Percentiles rank a stretch among this genome's conserved stretches.
Conservation (phyloP, 1,140 invertebrate species). For the Formica selysi region DNA sequence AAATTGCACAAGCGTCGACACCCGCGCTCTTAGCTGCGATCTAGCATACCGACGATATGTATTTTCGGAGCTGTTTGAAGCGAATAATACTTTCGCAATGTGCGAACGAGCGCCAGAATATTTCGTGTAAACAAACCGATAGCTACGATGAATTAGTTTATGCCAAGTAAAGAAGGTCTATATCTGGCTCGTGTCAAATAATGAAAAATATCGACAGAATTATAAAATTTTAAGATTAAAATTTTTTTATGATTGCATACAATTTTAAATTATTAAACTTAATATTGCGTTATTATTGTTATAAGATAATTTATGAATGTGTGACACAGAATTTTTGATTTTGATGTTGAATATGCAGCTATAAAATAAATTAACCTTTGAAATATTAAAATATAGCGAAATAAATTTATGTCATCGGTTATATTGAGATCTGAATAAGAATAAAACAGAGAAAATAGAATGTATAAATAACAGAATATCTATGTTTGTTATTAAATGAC, state of each 20-base stretch:
- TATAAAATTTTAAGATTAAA: neutral
- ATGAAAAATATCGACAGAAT: neutral
- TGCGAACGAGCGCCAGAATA: neutral
- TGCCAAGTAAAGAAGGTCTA: neutral
- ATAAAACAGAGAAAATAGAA: neutral
- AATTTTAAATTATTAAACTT: neutral
- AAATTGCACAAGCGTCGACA: slow-evolving; percentile 34
- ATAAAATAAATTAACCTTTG: slow-evolving; percentile 3
- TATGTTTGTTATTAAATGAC: neutral
- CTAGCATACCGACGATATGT: neutral
- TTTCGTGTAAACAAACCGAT: neutral
- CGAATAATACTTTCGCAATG: slow-evolving; percentile 31
- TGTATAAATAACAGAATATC: neutral
- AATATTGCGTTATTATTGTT: neutral
- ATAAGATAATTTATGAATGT: neutral
- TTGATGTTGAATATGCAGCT: neutral
- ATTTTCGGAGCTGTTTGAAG: slow-evolving; percentile 25
- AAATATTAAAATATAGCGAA: neutral
- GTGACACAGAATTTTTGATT: neutral
- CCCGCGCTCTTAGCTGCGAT: neutral
- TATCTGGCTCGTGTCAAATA: neutral
- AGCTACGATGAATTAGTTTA: neutral
- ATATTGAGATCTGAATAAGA: neutral
- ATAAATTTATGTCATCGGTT: neutral
- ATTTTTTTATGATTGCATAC: neutral